phyloP scores from a whole-genome alignment of 2,888 invertebrate species.

The Uropetala carovei region DNA sequence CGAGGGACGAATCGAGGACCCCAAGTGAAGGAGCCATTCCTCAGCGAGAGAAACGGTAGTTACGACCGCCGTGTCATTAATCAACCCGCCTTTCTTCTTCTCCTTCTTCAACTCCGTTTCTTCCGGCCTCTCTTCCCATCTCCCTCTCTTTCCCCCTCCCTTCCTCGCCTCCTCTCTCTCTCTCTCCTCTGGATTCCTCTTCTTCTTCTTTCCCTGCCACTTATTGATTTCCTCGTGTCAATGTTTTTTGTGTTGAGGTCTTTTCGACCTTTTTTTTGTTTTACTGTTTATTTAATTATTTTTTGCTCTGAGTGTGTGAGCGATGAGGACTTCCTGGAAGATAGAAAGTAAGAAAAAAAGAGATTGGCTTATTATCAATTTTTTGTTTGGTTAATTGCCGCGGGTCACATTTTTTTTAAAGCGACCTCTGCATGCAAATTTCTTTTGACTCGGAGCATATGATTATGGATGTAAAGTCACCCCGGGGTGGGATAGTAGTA shows the following conservation, averaged over 20 bases:
- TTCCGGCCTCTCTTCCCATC: neutral
- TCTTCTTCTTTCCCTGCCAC: constrained; percentile 3
- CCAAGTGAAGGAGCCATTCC: constrained; percentile 53
- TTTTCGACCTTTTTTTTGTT: neutral
- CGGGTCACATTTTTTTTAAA: no score
- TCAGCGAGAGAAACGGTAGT: constrained; percentile 58
- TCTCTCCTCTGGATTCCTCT: constrained; percentile 19
- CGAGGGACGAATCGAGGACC: constrained; percentile 58
- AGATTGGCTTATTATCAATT: neutral
- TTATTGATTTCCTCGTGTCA: constrained; percentile 59
- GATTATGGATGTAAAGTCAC: no score
- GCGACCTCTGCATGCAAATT: no score
- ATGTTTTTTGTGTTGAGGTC: constrained; percentile 53
- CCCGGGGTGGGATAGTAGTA: no score
- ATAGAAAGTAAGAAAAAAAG: neutral
- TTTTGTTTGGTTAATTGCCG: no score
- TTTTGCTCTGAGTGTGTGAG: neutral
- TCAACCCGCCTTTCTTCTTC: constrained; percentile 49
- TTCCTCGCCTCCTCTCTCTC: neutral
- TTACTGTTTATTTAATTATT: neutral
- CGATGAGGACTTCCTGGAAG: neutral
- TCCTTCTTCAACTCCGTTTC: neutral
- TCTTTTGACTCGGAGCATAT: no score
- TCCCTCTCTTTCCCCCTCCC: neutral
- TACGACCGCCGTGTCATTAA: constrained; percentile 57